Evolutionary conservation across 2,888 invertebrate genomes (phyloP).

Genomic region (Patella caerulea): DNA sequence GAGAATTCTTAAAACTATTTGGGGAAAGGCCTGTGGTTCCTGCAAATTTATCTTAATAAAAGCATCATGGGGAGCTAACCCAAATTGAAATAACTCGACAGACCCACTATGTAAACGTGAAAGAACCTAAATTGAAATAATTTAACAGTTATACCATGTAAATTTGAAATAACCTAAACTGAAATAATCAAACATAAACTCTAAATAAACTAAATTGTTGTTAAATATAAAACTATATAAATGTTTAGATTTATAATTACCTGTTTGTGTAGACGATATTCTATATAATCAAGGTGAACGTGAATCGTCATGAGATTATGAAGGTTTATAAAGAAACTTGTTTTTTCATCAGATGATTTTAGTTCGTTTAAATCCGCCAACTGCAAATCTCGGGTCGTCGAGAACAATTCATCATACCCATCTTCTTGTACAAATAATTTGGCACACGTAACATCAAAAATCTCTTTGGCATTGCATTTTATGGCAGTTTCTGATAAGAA

Average conservation of each 20-base stretch:
- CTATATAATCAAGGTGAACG: slow-evolving; percentile 40
- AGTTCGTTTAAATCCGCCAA: slow-evolving; percentile 54
- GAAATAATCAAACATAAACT: no score
- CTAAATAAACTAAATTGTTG: no score
- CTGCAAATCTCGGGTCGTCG: slow-evolving; percentile 42
- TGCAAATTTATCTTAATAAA: no score
- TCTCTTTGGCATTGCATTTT: slow-evolving; percentile 49
- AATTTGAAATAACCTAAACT: no score
- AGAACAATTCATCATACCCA: slow-evolving; percentile 48
- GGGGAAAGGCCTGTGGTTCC: no score
- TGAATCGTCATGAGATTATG: slow-evolving; percentile 66
- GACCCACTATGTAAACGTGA: no score
- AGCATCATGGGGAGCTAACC: no score
- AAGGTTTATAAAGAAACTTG: slow-evolving; percentile 67
- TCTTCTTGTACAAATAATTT: slow-evolving; percentile 41
- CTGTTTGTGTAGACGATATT: slow-evolving; percentile 14
- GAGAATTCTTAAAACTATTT: no score
- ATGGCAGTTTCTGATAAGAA: slow-evolving; percentile 40
- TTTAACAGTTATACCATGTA: no score
- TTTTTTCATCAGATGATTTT: slow-evolving; percentile 45
- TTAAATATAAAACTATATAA: no score
- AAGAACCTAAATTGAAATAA: no score
- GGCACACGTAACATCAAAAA: slow-evolving; percentile 57
- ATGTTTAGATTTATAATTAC: background rate
- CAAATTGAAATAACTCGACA: no score